phyloP scores from a whole-genome alignment of 2,113 vertebrate genomes.

The Chroicocephalus ridibundus region DNA sequence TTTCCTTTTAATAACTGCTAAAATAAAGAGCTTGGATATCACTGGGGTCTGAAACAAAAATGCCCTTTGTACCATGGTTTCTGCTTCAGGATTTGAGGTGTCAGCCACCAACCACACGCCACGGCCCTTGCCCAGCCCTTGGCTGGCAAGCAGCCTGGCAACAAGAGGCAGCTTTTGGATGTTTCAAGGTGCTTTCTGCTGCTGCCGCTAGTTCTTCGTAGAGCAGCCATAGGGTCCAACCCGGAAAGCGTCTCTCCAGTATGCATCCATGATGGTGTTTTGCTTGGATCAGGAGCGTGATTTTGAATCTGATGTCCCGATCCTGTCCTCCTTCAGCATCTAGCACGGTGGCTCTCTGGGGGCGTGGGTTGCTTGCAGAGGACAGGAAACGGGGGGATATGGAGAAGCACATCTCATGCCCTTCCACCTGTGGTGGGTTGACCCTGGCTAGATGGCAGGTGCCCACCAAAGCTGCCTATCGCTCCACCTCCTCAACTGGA shows the following conservation, averaged over 20 bases:
- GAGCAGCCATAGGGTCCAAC: neutral
- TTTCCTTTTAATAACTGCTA: neutral
- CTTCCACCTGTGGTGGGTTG: neutral
- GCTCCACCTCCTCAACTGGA: no score
- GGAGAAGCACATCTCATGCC: neutral
- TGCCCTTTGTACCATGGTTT: neutral
- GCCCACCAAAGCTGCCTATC: no score
- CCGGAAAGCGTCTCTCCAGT: neutral
- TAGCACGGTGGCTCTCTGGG: neutral
- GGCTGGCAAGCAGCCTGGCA: neutral
- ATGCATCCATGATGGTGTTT: neutral
- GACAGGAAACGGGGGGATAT: neutral
- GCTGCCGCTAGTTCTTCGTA: neutral
- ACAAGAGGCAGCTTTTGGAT: neutral
- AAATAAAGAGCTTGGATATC: neutral
- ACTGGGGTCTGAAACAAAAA: neutral
- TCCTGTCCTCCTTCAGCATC: neutral
- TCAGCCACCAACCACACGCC: accelerated
- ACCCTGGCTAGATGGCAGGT: no score
- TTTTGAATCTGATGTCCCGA: neutral
- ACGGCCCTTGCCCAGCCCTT: accelerated
- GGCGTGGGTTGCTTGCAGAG: neutral
- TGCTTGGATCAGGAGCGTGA: neutral
- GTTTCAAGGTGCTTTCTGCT: neutral
- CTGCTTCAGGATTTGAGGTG: neutral